Conservation (phyloP, 2,888 invertebrate genomes). For the Lepeophtheirus nordmannii region DNA sequence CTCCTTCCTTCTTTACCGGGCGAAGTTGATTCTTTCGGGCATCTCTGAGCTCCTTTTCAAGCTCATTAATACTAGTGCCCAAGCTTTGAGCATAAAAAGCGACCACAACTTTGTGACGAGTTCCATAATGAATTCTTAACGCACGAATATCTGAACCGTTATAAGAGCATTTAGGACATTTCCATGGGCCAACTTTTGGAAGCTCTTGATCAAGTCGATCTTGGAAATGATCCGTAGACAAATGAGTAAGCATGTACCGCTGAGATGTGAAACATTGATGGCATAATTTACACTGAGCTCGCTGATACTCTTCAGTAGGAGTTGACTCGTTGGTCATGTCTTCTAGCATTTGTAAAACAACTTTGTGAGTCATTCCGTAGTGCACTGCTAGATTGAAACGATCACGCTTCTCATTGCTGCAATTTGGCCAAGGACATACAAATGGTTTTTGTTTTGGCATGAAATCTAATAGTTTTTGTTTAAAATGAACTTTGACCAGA, state of each 20-base stretch:
- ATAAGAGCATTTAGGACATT: constrained; percentile 21
- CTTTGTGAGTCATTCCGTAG: constrained; percentile 21
- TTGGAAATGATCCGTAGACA: constrained; percentile 11
- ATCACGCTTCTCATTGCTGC: constrained; percentile 4
- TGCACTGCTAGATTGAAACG: constrained; percentile 20
- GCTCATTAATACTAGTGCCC: neutral
- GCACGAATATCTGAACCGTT: constrained; percentile 4
- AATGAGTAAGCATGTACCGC: constrained; percentile 9
- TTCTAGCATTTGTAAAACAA: constrained; percentile 13
- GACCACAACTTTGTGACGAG: constrained; percentile 16
- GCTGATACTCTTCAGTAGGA: neutral
- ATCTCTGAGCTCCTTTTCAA: constrained; percentile 8
- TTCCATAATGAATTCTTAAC: constrained; percentile 15
- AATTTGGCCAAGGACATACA: constrained; percentile 15
- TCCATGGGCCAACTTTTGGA: constrained; percentile 3
- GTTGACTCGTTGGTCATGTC: constrained; percentile 10
- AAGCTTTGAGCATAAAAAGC: neutral
- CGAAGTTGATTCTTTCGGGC: neutral
- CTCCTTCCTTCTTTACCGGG: constrained; percentile 3
- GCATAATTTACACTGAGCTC: constrained; percentile 11
- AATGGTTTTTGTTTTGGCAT: constrained; percentile 15
- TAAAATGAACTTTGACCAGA: constrained; percentile 20
- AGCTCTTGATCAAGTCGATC: constrained; percentile 10
- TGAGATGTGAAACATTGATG: constrained; percentile 14
- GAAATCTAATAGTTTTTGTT: constrained; percentile 3